Base-by-base conservation (phyloP, 2,113 vertebrate species). In the Canis aureus region DNA sequence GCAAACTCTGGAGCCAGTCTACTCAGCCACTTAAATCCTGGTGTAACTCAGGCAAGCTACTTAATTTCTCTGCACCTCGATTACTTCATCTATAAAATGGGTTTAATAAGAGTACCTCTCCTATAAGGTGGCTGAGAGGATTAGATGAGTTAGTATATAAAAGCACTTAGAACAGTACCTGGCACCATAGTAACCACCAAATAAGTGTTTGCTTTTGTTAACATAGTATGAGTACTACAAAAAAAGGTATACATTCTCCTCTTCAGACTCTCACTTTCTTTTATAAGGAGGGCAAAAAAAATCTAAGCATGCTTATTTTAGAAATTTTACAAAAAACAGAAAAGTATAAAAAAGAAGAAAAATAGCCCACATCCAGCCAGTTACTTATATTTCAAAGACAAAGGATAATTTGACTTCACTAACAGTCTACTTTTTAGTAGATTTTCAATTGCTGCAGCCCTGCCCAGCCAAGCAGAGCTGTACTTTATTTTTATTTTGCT, bases 231-330 rank as follows among this genome's bases (percentile, higher is more conserved):
- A 89, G 32, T 95, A 74, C 60, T 95, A 32, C 74, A 20, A 25
- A 66, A 74, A 95, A 94, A 92, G 73, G 51, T 86, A 55, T 64
- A 80, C 29, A 93, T 94, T 98, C 94, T 97, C 83, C 87, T 97
- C 89, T 97, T 96, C 89, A 94, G 89, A 87, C 0, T 83, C 78
- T 91, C 74, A 92, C 95, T 98, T 96, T 80, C 92, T 92, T 96
- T 97, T 95, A 89, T 89, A 95, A 94, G 64, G 3, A 32, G 38
- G 69, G 57, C 25, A 43, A 35, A 35, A 35, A 69, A 57, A 55
- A 19, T 1, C 27, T 35, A 94, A 96, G 93, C 43, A 96, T 90
- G 74, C 92, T 96, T 98, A 96, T 97, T 98, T 97, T 98, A 96
- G 86, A 96, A 98, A 97, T 96, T 96, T 96, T 89, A 92, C 87